Evolutionary conservation across 1,140 invertebrate species (phyloP).

Genomic region (Panulirus ornatus): DNA sequence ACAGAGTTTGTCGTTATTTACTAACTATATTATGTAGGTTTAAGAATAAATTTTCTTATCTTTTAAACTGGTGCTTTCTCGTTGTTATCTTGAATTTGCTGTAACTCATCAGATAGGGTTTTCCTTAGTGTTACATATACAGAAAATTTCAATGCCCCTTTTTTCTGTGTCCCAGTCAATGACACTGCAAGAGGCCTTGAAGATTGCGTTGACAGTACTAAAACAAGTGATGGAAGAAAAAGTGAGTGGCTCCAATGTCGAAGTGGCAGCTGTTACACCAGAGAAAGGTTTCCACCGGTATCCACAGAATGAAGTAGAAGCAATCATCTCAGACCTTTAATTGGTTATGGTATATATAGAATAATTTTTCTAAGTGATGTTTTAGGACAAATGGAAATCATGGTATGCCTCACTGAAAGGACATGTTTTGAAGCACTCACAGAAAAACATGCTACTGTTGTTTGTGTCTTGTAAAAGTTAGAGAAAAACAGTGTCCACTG

Average conservation of each 20-base stretch:
- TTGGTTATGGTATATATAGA: not conserved
- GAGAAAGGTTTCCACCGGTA: conserved; percentile 86
- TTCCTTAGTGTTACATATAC: no score
- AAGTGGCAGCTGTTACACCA: conserved; percentile 96
- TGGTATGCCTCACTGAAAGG: not conserved
- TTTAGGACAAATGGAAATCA: conserved; percentile 1
- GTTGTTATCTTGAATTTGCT: no score
- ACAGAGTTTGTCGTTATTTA: no score
- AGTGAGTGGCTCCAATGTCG: conserved; percentile 97
- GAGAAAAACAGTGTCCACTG: conserved; percentile 3
- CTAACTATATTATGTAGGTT: no score
- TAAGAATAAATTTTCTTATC: no score
- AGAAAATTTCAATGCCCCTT: no score
- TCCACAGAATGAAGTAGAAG: conserved; percentile 72
- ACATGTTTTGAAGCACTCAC: not conserved
- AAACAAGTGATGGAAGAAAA: conserved; percentile 99
- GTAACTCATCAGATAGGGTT: no score
- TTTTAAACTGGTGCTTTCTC: no score
- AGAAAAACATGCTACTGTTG: not conserved
- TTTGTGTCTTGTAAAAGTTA: not conserved
- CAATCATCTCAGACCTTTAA: conserved; percentile 70
- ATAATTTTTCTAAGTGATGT: conserved; percentile 1
- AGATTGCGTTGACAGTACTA: conserved; percentile 93
- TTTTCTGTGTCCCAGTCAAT: conserved; percentile 87
- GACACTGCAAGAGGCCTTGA: conserved; percentile 96